Base-by-base conservation (phyloP, 2,113 vertebrate species). In the Muscicapa adusta region DNA sequence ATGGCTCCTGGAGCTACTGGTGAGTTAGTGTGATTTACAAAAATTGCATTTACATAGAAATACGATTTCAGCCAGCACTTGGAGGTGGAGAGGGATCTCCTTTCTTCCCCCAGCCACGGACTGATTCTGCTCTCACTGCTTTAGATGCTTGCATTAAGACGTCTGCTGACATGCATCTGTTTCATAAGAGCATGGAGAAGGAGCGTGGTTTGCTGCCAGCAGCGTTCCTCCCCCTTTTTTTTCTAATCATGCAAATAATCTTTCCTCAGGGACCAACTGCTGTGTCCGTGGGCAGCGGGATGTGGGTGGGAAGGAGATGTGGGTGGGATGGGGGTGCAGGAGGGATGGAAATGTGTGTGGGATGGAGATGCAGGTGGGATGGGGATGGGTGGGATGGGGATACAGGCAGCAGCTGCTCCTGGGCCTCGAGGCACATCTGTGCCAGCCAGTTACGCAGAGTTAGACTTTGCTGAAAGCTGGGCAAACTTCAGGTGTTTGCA, bases 41-140 rank as follows among this genome's bases (percentile, higher is more conserved):
- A 87, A 85, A 58, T 47, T 60, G 36, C 82, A 94, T 91, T 86
- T 94, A 63, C 94, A 96, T 91, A 77, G 85, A 96, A 94, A 94
- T 83, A 67, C 0, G 9, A 51, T 93, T 83, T 36, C 91, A 89
- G 81, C 81, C 51, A 8, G 2, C 42, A 45, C 48, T 91, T 84
- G 40, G 84, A 70, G 81, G 63, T 57, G 57, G 60, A 92, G 57
- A 81, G 81, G 45, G 25, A 71, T 13, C 87, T 65, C 56, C 65
- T 57, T 72, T 58, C 26, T 57, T 56, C 81, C 82, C 31, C 65
- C 89, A 84, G 66, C 63, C 34, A 7, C 31, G 5, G 67, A 8
- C 22, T 23, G 78, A 50, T 65, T 60, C 82, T 65, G 51, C 87
- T 72, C 5, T 53, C n/a, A 0, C 7, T 22, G 24, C 20, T 14